Evolutionary conservation across 2,888 invertebrate genomes (phyloP), one percentile per base, ranked within the genome.

Genomic region (Eucera pruinosa): DNA sequence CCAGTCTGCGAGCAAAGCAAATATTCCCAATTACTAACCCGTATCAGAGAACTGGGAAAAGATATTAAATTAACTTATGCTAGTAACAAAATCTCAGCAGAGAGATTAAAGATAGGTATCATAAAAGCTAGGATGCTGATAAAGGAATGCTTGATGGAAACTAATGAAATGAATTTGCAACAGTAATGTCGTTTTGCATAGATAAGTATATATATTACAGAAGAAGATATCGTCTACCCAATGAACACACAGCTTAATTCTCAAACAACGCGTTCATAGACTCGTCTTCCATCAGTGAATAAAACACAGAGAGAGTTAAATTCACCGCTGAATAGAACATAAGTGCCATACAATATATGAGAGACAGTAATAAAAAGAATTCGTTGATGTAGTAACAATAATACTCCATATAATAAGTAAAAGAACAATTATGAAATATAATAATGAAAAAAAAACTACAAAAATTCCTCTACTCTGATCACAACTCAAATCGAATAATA

Each of bases 1-100:
- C 30, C 67, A 18, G 2, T 30, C 47, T 45, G n/a, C 4, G 47
- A 5, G 20, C 72, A 96, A 89, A 97, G 96, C 33, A 98, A 98
- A 93, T 99, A 99, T 92, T 96, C 97, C 65, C 98, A 98, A 92
- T 93, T 99, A 54, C 92, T 98, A 88, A 96, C 96, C 3, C 97
- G 98, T 1, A 97, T 99, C 80, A 98, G 98, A 92, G 98, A 98
- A 93, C 96, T 99, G 96, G 98, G 98, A 78, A 96, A 97, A 89
- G 98, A 99, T 93, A 97, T 99, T 77, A 94, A 98, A 85, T 98
- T 99, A 36, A 97, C 98, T 20, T 99, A 99, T 92, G 97, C 98
- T 0, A 98, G 98, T 20, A 98, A 98, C 90, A 96, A 97, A 89
- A 97, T 96, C 90, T 98, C 98, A 0, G 96, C 97, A 2, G 99